Base-by-base conservation (phyloP, 2,888 invertebrate species). In the Platerodrilus igneus region DNA sequence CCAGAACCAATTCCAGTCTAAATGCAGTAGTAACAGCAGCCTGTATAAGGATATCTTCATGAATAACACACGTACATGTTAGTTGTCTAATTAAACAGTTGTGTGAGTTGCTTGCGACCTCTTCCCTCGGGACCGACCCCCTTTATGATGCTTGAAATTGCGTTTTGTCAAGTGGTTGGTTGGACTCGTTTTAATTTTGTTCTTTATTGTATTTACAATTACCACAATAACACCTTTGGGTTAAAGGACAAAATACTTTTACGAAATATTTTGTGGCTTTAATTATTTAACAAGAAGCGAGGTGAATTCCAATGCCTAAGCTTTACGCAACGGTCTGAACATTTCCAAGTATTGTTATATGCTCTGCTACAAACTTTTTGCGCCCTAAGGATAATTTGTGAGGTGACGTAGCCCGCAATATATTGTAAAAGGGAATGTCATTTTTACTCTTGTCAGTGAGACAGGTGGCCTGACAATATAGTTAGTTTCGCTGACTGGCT, bases 391-490 rank as follows among this genome's bases (percentile, higher is more conserved):
- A 28, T 34, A 39, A 33, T 39, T 43, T 35, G 38, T 35, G 38
- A 39, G 27, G 38, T 43, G 31, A 39, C 38, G 26, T 23, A 26
- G 35, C 21, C 21, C 15, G 36, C 30, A 35, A 43, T 38, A 39
- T 34, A 31, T 27, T 38, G 42, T 43, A 27, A 44, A 39, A 44
- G 44, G 44, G 40, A 44, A 44, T 33, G 44, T 40, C 44, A 44
- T 40, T 40, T 39, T 40, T 29, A 43, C 25, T 35, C 44, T 50
- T 54, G 56, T 56, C 56, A 55, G 38, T 29, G 36, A 50, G 60
- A 59, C 61, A 62, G 62, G 61, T 61, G 62, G 62, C 50, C 56
- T 58, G 61, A 60, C 59, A 58, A 59, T 58, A 60, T 61, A 58
- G 62, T 63, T 63, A 59, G 60, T 58, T 59, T 58, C 60, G 54